These are phyloP conservation scores for Drosophila nebulosa DNA, from an alignment of 1,140 invertebrate genomes.

Conservation along the genomic window DNA sequence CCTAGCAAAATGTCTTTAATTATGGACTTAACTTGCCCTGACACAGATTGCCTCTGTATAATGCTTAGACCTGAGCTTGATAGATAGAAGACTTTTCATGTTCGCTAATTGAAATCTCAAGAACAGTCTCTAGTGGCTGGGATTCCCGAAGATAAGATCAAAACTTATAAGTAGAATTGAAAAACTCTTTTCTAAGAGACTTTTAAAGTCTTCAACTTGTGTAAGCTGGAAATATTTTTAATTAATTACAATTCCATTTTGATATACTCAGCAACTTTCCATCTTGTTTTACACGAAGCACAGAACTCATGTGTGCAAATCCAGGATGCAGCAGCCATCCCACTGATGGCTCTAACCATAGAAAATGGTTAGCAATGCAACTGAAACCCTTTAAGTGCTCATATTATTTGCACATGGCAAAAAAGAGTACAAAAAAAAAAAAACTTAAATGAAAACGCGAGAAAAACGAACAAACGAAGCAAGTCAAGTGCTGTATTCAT, in stretches of 20 bases:
- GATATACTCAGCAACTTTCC: neutral
- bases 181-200: neutral
- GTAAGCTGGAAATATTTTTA: neutral
- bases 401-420: slow-evolving; percentile 63
- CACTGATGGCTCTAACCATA: neutral
- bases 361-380: slow-evolving; percentile 20
- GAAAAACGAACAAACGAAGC: slow-evolving; percentile 46
- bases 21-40: too few relatives aligned
- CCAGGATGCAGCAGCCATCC: neutral
- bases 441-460: slow-evolving; percentile 32
- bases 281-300: neutral
- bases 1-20: neutral
- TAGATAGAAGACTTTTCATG: too few relatives aligned
- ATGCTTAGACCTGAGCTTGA: too few relatives aligned
- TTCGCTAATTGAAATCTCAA: too few relatives aligned
- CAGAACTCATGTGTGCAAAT: neutral
- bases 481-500: slow-evolving; percentile 74
- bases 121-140: too few relatives aligned
- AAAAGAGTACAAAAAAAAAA: slow-evolving; percentile 28
- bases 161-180: too few relatives aligned
- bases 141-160: too few relatives aligned
- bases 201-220: neutral
- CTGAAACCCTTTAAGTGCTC: slow-evolving; percentile 64
- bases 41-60: too few relatives aligned
- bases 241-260: neutral